A percentile compares a stretch with the other conserved stretches of the same genome.
phyloP scores from a whole-genome alignment of 2,797 vertebrate genomes.

The Eulemur rubriventer region DNA sequence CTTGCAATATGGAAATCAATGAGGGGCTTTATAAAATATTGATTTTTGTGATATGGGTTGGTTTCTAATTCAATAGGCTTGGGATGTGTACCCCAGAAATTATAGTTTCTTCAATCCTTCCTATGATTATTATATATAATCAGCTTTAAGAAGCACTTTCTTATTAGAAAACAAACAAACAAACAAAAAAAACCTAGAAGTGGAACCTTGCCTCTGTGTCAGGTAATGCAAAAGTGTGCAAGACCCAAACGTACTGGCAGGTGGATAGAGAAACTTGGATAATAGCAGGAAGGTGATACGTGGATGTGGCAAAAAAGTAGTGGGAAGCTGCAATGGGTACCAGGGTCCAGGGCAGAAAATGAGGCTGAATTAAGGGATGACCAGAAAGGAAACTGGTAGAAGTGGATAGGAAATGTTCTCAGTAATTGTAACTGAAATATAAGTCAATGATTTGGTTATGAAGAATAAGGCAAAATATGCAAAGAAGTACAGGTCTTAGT shows the following conservation, averaged over 20 bases:
- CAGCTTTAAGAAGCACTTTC: not conserved
- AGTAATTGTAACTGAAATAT: not conserved
- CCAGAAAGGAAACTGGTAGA: not conserved
- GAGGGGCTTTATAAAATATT: not conserved
- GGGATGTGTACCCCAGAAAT: not conserved
- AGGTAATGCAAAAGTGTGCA: not conserved
- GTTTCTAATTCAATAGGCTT: not conserved
- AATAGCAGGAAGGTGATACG: not conserved
- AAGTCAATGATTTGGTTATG: not conserved
- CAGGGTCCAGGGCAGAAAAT: not conserved
- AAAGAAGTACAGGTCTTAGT: not conserved
- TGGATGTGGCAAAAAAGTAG: not conserved
- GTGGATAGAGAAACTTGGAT: not conserved
- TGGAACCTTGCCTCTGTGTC: not conserved
- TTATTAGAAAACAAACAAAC: not conserved
- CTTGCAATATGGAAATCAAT: not conserved
- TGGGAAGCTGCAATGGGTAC: not conserved
- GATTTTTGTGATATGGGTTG: not conserved
- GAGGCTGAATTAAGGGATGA: not conserved
- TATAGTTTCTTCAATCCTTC: not conserved
- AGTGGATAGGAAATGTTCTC: not conserved
- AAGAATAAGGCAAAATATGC: not conserved
- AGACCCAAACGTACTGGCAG: accelerated
- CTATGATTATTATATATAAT: not conserved
- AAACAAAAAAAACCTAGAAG: not conserved